Evolutionary conservation across 2,888 invertebrate genomes (phyloP), one percentile per base, ranked within the genome.

Genomic region (Acronicta psi): DNA sequence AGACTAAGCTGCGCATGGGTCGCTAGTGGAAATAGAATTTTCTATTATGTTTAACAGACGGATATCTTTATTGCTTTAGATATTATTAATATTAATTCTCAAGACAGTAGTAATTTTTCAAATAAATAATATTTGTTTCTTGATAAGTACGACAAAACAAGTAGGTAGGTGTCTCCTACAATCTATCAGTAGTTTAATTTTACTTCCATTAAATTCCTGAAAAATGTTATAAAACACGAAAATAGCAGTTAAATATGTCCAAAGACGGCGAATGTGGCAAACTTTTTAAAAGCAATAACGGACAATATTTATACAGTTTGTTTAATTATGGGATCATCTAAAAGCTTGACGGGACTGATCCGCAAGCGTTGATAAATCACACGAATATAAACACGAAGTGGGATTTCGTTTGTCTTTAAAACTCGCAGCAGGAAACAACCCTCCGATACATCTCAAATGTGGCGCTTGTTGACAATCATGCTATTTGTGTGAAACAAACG

Each of bases 381-480:
- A 92, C 92, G 91, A 88, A 89, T 78, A 73, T 84, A 90, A 92
- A 91, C 90, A 91, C 55, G 74, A 79, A 77, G 71, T 81, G 77
- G 76, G 78, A 63, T 69, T 75, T 72, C 60, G 63, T 72, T 73
- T 69, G 67, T 69, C 57, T 67, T 60, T 51, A 20, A 51, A 59
- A 52, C 40, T 34, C 65, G 69, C 51, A 51, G 51, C 57, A 59
- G 50, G 53, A 53, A 68, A 52, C 45, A 54, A 59, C 61, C 62
- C 73, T 47, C 66, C 49, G 59, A 73, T 69, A 68, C 70, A 74
- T 75, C 73, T 69, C 73, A 71, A 75, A 79, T 76, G 73, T 80
- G 73, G 74, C 68, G 70, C 67, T 67, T 63, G 63, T 62, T 61
- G 70, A 68, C 73, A 69, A 64, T 67, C 74, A 59, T 61, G 68